These are phyloP conservation scores for Phyto melanocephala DNA, from an alignment of 2,888 invertebrate genomes.

Conservation along the genomic window DNA sequence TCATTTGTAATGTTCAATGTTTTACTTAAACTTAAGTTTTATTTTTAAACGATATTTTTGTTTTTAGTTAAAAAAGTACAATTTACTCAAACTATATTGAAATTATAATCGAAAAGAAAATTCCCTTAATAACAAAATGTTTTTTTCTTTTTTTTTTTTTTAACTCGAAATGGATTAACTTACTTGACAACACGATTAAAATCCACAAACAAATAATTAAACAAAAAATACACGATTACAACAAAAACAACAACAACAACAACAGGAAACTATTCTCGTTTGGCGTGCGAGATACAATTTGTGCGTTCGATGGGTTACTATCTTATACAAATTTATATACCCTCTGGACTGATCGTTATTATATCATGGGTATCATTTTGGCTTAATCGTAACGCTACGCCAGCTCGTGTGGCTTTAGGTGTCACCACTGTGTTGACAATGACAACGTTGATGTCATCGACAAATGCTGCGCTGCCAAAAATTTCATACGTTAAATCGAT, in stretches of 20 bases:
- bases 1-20: constrained; percentile 50
- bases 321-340: constrained; percentile 98
- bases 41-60: constrained; percentile 19
- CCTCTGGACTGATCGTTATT: constrained; percentile 97
- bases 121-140: constrained; percentile 39
- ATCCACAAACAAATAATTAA: background rate
- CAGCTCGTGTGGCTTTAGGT: constrained; percentile 94
- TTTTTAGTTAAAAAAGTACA: no score
- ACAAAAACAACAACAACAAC: no score
- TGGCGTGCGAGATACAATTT: constrained; percentile 98
- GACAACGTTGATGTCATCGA: constrained; percentile 98
- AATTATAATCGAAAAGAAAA: background rate
- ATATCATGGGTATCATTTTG: constrained; percentile 98
- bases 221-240: background rate
- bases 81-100: no score
- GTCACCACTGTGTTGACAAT: constrained; percentile 98
- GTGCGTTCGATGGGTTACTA: constrained; percentile 99
- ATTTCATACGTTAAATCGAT: constrained; percentile 98
- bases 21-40: constrained; percentile 28
- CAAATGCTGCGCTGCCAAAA: constrained; percentile 97
- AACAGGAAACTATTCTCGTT: constrained; percentile 95
- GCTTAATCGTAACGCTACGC: constrained; percentile 96
- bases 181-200: background rate
- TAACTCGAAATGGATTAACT: background rate
- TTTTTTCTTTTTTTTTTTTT: constrained; percentile 43